Conservation (phyloP, 2,113 vertebrate species). For the Hucho hucho region DNA sequence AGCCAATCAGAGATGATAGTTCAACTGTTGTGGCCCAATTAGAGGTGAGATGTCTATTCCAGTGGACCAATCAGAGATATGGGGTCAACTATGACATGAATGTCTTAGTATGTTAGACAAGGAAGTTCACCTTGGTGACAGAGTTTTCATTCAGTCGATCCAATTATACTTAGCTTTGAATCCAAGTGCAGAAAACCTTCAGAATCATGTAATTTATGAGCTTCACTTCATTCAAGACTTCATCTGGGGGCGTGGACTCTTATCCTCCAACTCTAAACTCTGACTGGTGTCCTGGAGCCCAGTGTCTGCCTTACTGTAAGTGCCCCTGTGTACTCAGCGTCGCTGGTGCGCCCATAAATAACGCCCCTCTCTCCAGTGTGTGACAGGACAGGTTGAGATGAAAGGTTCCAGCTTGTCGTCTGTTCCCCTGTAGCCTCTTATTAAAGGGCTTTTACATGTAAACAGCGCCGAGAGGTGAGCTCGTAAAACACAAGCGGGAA, state of each 20-base stretch:
- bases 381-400: constrained; percentile 68
- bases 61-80: neutral
- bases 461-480: constrained; percentile 65
- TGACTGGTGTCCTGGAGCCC: constrained; percentile 5
- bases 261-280: neutral
- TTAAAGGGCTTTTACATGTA: constrained; percentile 74
- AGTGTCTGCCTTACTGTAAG: constrained; percentile 24
- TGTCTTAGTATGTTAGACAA: neutral
- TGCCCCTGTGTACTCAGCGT: constrained; percentile 49
- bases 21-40: neutral
- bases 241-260: neutral
- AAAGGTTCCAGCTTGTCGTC: constrained; percentile 61
- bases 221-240: neutral
- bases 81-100: neutral
- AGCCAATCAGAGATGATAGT: neutral
- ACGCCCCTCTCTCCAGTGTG: constrained; percentile 51
- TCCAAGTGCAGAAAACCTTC: neutral
- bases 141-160: neutral
- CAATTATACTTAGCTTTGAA: neutral
- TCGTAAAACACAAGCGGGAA: constrained; percentile 49
- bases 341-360: constrained; percentile 68
- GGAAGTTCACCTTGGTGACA: neutral
- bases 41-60: neutral
- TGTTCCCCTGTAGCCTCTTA: constrained; percentile 62
- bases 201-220: neutral